Evolutionary conservation across 2,888 invertebrate genomes (phyloP), one percentile per base, ranked within the genome.

Genomic region (Altica lythri): DNA sequence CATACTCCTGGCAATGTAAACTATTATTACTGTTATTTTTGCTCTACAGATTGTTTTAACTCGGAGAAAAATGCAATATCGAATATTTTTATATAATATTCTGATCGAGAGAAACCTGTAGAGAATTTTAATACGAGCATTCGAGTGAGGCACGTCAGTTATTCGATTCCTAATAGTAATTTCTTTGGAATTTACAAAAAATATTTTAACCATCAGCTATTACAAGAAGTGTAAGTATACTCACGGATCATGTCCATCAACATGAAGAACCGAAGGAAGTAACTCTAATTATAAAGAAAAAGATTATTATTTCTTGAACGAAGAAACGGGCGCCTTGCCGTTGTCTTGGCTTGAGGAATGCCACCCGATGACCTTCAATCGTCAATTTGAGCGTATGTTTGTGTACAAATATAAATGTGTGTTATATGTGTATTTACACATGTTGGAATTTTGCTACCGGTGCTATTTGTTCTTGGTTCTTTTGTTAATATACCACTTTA

Each of bases 301-400:
- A 62, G 59, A 63, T 60, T 52, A 63, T 65, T 61, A 62, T 64
- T 65, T 62, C 50, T 57, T 61, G 59, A 62, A 65, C 68, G 63
- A 56, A 27, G 45, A 10, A 45, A 9, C 42, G 68, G 68, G 69
- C 69, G 68, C 70, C 69, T 40, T 25, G 32, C 32, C 40, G 30
- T 42, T 60, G 60, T 60, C 60, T 64, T 56, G 55, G 45, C 57
- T 54, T 47, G 44, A 62, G 66, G 71, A 71, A 71, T 71, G 71
- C 67, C 55, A 57, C 59, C 60, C 61, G 70, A 64, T 68, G 70
- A 67, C 71, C 71, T 71, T 71, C 70, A 60, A 59, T 59, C 43
- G 53, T 59, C 55, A 52, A 57, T 52, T 47, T 58, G 58, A 61
- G 60, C 57, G 59, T 59, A 60, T 51, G 47, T 54, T 60, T 58